A percentile compares a stretch with the other conserved stretches of the same genome.
Evolutionary conservation across 2,797 vertebrate species (phyloP).

Genomic region (Poeciliopsis gracilis): DNA sequence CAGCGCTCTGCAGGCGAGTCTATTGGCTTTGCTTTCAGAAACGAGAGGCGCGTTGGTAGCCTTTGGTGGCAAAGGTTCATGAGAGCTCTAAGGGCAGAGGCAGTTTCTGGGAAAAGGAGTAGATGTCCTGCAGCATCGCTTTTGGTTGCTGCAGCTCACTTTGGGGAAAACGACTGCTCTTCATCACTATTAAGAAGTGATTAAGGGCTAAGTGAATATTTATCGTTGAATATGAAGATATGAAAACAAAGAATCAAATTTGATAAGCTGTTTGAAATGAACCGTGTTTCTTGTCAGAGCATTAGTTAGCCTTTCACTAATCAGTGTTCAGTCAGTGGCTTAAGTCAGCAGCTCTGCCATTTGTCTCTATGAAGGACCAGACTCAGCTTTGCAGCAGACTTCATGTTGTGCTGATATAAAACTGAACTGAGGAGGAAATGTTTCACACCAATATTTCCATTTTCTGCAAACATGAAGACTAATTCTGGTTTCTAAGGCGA

Average conservation of each 20-base stretch:
- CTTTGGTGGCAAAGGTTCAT: not conserved
- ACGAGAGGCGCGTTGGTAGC: fast-evolving
- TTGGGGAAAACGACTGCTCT: not conserved
- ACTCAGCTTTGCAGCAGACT: not conserved
- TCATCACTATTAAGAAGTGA: not conserved
- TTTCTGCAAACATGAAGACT: not conserved
- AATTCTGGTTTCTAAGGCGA: not conserved
- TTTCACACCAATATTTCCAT: not conserved
- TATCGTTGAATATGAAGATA: not conserved
- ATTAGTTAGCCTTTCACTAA: not conserved
- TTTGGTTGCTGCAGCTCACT: not conserved
- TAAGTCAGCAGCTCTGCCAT: not conserved
- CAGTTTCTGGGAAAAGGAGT: not conserved
- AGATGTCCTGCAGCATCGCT: not conserved
- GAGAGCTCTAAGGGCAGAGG: not conserved
- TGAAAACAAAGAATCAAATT: not conserved
- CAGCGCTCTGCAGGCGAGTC: slow-evolving; percentile 71
- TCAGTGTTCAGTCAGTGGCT: not conserved
- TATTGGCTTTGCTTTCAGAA: not conserved
- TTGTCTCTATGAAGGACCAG: not conserved
- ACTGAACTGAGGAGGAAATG: not conserved
- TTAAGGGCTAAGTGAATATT: not conserved
- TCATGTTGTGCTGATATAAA: not conserved
- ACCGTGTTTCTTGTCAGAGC: not conserved
- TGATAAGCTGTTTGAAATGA: not conserved